Evolutionary conservation across 2,888 invertebrate species (phyloP).

Genomic region (Adineta ricciae): DNA sequence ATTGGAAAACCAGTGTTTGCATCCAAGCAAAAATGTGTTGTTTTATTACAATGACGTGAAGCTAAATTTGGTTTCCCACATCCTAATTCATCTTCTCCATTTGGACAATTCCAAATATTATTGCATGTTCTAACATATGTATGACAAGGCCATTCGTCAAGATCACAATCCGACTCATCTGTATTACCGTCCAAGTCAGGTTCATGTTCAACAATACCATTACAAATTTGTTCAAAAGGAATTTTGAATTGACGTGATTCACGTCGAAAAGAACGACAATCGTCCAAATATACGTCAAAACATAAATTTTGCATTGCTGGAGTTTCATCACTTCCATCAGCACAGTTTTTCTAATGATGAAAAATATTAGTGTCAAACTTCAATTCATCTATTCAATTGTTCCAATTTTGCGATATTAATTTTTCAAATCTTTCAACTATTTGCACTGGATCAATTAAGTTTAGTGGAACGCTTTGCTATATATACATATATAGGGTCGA

Average conservation of each 20-base stretch:
- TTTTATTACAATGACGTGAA: neutral
- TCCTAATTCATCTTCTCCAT: neutral
- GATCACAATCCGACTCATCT: neutral
- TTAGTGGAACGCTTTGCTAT: too few relatives aligned
- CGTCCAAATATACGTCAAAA: neutral
- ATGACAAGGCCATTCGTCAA: neutral
- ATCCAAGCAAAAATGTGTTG: neutral
- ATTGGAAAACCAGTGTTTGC: neutral
- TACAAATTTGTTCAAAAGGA: neutral
- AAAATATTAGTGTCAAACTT: too few relatives aligned
- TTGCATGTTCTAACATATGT: neutral
- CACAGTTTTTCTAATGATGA: neutral
- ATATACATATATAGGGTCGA: too few relatives aligned
- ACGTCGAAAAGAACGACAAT: neutral
- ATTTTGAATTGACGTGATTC: neutral
- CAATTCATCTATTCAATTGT: too few relatives aligned
- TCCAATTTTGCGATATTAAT: too few relatives aligned
- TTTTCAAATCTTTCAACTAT: too few relatives aligned
- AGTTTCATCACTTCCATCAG: neutral
- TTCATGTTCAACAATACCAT: neutral
- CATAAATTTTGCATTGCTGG: too few relatives aligned
- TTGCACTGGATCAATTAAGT: too few relatives aligned
- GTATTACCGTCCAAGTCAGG: neutral
- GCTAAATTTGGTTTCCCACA: neutral
- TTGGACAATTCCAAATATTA: neutral